These are phyloP conservation scores for Euleptes europaea DNA, from an alignment of 2,113 vertebrate genomes.

Conservation along the genomic window DNA sequence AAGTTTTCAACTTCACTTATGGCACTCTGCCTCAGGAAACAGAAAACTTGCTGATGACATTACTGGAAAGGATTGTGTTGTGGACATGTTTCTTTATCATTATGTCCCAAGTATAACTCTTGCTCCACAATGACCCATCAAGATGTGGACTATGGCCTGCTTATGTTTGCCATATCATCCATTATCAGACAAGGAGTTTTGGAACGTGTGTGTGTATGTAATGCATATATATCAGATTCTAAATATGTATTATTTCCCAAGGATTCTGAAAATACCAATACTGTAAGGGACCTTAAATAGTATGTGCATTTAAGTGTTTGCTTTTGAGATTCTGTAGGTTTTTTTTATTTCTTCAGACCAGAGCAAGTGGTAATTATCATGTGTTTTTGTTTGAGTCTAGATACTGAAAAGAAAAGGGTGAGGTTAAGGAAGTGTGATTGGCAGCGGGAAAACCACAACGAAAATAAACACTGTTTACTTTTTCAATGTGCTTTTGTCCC, in stretches of 20 bases:
- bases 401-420: slow-evolving; percentile 33
- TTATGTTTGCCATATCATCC: background rate
- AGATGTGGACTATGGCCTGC: background rate
- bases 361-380: slow-evolving; percentile 40
- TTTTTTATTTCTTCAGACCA: slow-evolving; percentile 32
- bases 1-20: background rate
- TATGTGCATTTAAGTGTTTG: slow-evolving; percentile 14
- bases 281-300: slow-evolving; percentile 24
- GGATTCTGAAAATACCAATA: slow-evolving; percentile 26
- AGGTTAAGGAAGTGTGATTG: slow-evolving; percentile 43
- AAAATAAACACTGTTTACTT: slow-evolving; percentile 52
- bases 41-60: background rate
- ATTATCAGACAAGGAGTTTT: slow-evolving; percentile 45
- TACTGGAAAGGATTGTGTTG: background rate
- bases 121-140: no score
- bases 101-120: background rate
- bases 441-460: slow-evolving; percentile 33
- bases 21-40: background rate
- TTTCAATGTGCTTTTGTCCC: slow-evolving; percentile 33
- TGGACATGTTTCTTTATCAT: background rate
- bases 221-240: background rate
- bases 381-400: slow-evolving; percentile 48
- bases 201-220: slow-evolving; percentile 28
- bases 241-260: background rate
- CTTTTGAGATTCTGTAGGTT: slow-evolving; percentile 10